Evolutionary conservation across 2,888 invertebrate species (phyloP).

Genomic region (Scaptomyza flava): DNA sequence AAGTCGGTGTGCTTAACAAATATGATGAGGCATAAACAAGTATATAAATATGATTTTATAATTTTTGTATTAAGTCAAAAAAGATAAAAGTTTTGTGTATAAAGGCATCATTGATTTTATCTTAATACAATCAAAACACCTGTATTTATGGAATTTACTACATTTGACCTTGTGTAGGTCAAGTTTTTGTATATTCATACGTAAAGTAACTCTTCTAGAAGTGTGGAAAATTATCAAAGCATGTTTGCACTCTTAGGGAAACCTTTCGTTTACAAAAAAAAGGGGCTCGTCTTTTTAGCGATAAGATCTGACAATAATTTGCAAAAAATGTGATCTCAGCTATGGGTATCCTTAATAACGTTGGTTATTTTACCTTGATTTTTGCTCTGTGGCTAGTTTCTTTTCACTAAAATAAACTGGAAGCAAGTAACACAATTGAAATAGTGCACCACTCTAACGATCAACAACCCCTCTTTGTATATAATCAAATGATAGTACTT

Average conservation of each 20-base stretch:
- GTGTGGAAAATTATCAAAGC: too few species aligned
- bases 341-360: neutral
- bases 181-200: too few species aligned
- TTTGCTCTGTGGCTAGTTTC: too few species aligned
- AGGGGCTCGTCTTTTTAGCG: conserved; percentile 22
- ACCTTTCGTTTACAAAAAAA: too few species aligned
- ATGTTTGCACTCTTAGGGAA: too few species aligned
- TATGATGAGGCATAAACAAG: conserved; percentile 56
- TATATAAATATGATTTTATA: neutral
- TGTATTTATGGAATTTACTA: too few species aligned
- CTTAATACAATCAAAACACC: too few species aligned
- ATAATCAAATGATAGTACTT: conserved; percentile 1
- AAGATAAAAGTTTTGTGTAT: neutral
- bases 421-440: neutral
- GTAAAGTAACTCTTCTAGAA: too few species aligned
- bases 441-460: neutral
- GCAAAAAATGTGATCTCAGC: conserved; percentile 1
- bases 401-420: neutral
- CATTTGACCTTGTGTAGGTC: too few species aligned
- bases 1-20: conserved; percentile 84
- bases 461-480: neutral
- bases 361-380: too few species aligned
- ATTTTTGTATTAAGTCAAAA: neutral
- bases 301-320: conserved; percentile 2
- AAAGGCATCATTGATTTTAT: too few species aligned